phyloP scores from a whole-genome alignment of 2,113 vertebrate genomes.

The Solea solea region DNA sequence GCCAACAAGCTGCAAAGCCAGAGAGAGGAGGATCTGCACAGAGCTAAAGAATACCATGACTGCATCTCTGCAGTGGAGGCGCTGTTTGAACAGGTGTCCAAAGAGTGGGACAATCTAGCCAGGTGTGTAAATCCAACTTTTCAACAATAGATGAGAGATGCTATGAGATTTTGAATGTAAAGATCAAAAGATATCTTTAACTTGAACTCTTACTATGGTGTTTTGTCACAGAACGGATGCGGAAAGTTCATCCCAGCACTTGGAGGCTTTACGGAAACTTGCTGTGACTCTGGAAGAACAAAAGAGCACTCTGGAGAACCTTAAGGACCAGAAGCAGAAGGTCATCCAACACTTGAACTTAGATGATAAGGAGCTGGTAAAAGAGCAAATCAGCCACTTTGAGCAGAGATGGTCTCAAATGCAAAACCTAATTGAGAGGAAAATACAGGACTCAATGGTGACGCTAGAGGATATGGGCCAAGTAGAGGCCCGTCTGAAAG shows the following conservation, averaged over 20 bases:
- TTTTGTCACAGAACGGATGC: conserved; percentile 86
- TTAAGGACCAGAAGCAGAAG: conserved; percentile 92
- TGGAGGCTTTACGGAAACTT: conserved; percentile 90
- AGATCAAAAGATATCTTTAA: not conserved
- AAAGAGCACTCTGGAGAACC: conserved; percentile 86
- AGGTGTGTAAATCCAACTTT: conserved; percentile 78
- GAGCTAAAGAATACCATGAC: conserved; percentile 88
- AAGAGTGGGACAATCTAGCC: conserved; percentile 95
- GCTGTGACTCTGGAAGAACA: conserved; percentile 85
- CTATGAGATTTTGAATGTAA: no score
- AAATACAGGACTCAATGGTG: conserved; percentile 88
- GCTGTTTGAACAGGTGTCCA: conserved; percentile 92
- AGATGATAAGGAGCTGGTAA: conserved; percentile 93
- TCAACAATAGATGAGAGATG: not conserved
- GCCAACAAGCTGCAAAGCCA: conserved; percentile 84
- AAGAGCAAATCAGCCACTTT: conserved; percentile 92
- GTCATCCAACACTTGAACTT: conserved; percentile 89
- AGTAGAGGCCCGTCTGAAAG: conserved; percentile 87
- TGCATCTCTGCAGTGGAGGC: conserved; percentile 85
- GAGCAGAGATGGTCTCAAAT: conserved; percentile 94
- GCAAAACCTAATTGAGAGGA: conserved; percentile 88
- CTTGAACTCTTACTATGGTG: not conserved
- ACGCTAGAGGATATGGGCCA: conserved; percentile 89
- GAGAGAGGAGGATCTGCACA: conserved; percentile 90
- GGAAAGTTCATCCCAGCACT: conserved; percentile 90